Conservation (phyloP, 2,888 invertebrate species). For the Psococerastis gibbosa region DNA sequence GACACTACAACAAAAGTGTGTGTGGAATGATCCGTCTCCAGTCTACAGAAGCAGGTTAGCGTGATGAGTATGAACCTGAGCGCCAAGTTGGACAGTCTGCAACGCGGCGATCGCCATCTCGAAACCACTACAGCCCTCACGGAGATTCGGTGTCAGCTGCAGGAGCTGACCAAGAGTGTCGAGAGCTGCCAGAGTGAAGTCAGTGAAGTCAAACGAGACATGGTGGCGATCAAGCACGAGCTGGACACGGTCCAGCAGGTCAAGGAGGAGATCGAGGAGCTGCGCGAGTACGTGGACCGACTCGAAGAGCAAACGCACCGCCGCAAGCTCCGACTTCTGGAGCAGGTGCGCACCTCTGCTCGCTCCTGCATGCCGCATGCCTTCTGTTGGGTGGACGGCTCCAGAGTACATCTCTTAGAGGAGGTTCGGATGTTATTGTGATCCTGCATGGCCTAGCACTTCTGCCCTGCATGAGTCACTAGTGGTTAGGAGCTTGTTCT, state of each 20-base stretch:
- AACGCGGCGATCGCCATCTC: slow-evolving; percentile 67
- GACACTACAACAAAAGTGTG: neutral
- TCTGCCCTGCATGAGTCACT: too few species aligned
- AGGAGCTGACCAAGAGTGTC: slow-evolving; percentile 84
- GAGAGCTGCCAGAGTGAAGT: slow-evolving; percentile 91
- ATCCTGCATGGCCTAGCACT: neutral
- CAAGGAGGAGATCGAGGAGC: slow-evolving; percentile 84
- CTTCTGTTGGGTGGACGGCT: slow-evolving; percentile 4
- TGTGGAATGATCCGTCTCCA: slow-evolving; percentile 25
- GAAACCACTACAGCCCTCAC: slow-evolving; percentile 87
- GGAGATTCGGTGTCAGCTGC: slow-evolving; percentile 81
- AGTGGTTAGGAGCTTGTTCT: too few species aligned
- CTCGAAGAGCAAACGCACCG: slow-evolving; percentile 82
- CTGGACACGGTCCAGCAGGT: slow-evolving; percentile 87
- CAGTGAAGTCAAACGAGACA: slow-evolving; percentile 77
- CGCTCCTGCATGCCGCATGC: slow-evolving; percentile 8
- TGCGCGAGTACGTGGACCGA: slow-evolving; percentile 79
- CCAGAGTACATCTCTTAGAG: slow-evolving; percentile 7
- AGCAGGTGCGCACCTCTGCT: slow-evolving; percentile 51
- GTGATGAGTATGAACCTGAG: slow-evolving; percentile 94
- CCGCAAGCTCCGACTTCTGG: slow-evolving; percentile 72
- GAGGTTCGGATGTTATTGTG: neutral
- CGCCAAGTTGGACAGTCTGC: slow-evolving; percentile 85
- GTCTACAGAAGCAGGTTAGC: slow-evolving; percentile 95
- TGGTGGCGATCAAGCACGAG: slow-evolving; percentile 89